phyloP scores from a whole-genome alignment of 2,113 vertebrate species.

The Piliocolobus tephrosceles region DNA sequence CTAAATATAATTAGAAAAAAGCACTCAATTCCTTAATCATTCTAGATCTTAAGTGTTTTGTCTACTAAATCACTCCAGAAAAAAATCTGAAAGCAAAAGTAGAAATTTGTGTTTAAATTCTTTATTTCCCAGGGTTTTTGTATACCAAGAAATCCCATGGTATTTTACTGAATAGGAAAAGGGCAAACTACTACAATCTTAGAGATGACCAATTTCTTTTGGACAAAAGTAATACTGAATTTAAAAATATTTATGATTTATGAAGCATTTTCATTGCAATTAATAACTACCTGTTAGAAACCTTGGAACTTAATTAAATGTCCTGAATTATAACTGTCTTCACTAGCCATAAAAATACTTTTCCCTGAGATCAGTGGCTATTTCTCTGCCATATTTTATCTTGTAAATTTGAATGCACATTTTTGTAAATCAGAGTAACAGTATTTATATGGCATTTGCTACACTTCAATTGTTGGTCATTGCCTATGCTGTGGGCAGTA shows the following conservation, averaged over 20 bases:
- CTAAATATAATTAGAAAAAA: not conserved
- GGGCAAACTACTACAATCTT: not conserved
- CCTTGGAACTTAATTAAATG: conserved; percentile 51
- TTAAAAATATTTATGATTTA: conserved; percentile 3
- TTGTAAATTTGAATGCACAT: not conserved
- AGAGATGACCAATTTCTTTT: not conserved
- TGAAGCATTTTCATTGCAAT: conserved; percentile 45
- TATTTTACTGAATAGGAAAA: not conserved
- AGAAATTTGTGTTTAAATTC: not conserved
- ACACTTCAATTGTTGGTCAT: not conserved
- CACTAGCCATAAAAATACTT: not conserved
- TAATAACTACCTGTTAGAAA: not conserved
- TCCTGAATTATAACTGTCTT: conserved; percentile 25
- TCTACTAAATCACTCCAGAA: not conserved
- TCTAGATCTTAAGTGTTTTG: not conserved
- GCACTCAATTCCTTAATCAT: not conserved
- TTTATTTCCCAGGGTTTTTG: not conserved
- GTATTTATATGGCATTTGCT: not conserved
- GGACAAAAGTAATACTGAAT: not conserved
- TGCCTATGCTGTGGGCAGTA: not conserved
- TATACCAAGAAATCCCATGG: not conserved
- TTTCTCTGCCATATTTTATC: not conserved
- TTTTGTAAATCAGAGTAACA: not conserved
- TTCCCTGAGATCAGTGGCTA: not conserved
- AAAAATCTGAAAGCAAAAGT: not conserved